Percentiles rank a stretch among this genome's conserved stretches.
phyloP scores from a whole-genome alignment of 2,888 invertebrate species.

The Sussaba pulchella region DNA sequence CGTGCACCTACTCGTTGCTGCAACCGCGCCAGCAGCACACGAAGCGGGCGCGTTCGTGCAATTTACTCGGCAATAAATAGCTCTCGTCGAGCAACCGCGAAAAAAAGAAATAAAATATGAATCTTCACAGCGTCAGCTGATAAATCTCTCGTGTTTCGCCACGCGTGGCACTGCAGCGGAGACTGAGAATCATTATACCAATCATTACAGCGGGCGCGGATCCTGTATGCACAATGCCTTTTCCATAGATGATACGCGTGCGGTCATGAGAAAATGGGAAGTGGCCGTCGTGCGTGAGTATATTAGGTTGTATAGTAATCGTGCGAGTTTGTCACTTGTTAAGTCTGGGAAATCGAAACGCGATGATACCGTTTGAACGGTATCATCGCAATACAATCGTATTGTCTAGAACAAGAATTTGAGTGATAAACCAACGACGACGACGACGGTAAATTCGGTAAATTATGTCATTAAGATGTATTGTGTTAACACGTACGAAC shows the following conservation, averaged over 20 bases:
- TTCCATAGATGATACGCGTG: too few species aligned
- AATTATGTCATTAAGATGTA: too few species aligned
- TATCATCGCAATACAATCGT: too few species aligned
- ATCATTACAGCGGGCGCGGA: constrained; percentile 50
- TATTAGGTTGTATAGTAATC: too few species aligned
- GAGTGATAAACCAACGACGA: constrained; percentile 56
- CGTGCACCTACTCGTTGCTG: neutral
- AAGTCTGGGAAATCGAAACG: too few species aligned
- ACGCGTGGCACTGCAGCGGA: constrained; percentile 57
- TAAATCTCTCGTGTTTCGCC: constrained; percentile 68
- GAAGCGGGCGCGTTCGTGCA: constrained; percentile 29
- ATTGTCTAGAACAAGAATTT: constrained; percentile 67
- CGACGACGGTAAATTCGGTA: too few species aligned
- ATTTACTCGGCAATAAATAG: constrained; percentile 69
- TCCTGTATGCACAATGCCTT: too few species aligned
- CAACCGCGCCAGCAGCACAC: neutral
- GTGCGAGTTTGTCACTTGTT: too few species aligned
- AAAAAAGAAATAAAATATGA: constrained; percentile 70
- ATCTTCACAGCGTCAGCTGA: constrained; percentile 70
- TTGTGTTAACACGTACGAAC: too few species aligned
- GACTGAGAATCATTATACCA: constrained; percentile 61
- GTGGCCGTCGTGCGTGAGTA: too few species aligned
- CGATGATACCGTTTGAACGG: too few species aligned
- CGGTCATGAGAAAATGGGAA: neutral
- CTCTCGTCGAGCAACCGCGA: constrained; percentile 54